Conservation (phyloP, 2,888 invertebrate genomes). For the Strigamia maritima region DNA sequence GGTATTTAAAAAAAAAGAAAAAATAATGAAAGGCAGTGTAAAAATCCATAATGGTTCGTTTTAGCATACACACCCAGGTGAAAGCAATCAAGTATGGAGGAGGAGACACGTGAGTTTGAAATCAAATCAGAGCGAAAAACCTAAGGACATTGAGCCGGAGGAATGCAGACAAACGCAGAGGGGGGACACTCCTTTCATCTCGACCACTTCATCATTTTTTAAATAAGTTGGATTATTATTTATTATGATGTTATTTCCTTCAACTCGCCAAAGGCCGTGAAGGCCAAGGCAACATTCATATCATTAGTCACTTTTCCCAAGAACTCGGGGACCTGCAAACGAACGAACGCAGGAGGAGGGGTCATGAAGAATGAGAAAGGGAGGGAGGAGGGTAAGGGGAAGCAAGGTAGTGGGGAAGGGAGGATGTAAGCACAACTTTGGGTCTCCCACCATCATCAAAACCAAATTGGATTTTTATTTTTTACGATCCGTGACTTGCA, state of each 20-base stretch:
- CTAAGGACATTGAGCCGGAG: conserved; percentile 32
- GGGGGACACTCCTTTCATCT: conserved; percentile 34
- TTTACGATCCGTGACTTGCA: conserved; percentile 34
- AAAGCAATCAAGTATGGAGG: conserved; percentile 17
- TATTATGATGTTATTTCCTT: conserved; percentile 34
- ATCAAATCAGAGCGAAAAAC: conserved; percentile 28
- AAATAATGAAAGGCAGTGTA: conserved; percentile 19
- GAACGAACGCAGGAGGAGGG: conserved; percentile 18
- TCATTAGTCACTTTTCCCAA: conserved; percentile 34
- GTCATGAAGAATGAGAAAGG: conserved; percentile 31
- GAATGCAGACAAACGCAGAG: conserved; percentile 32
- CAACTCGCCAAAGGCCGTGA: conserved; percentile 34
- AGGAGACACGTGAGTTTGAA: not conserved
- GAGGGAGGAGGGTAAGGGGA: conserved; percentile 8
- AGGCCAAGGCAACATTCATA: conserved; percentile 32
- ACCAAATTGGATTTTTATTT: conserved; percentile 34
- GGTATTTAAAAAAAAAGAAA: conserved; percentile 17
- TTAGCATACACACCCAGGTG: conserved; percentile 18
- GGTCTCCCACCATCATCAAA: conserved; percentile 34
- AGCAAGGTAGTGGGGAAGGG: not conserved
- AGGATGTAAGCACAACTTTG: conserved; percentile 4
- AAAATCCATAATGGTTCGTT: conserved; percentile 32
- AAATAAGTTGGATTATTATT: conserved; percentile 34
- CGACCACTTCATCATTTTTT: conserved; percentile 32
- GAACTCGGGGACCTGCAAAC: conserved; percentile 31